These are phyloP conservation scores for Empis livida DNA, from an alignment of 2,888 invertebrate genomes.

Conservation along the genomic window DNA sequence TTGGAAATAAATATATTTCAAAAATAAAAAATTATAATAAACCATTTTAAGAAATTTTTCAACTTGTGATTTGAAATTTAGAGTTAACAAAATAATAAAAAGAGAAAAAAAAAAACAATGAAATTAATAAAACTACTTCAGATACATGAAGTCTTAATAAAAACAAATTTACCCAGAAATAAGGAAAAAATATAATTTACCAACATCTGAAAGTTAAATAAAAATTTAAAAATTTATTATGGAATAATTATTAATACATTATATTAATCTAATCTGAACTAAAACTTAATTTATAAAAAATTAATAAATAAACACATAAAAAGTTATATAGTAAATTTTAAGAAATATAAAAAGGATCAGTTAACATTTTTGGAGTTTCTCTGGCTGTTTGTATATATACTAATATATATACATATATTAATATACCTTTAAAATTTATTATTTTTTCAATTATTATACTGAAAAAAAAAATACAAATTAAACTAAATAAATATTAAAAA, in stretches of 20 bases:
- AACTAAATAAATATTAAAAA: too few species aligned
- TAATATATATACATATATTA: not conserved
- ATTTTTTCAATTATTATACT: too few species aligned
- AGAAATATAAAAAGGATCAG: not conserved
- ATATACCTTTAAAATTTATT: too few species aligned
- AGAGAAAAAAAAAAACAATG: not conserved
- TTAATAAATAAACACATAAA: too few species aligned
- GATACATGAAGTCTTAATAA: not conserved
- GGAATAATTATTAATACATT: not conserved
- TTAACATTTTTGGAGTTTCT: constrained; percentile 1
- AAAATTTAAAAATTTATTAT: not conserved
- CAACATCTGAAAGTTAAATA: not conserved
- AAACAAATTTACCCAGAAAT: not conserved
- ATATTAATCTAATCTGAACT: not conserved
- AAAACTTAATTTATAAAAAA: not conserved
- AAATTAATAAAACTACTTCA: not conserved
- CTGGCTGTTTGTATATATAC: constrained; percentile 1
- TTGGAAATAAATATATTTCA: not conserved
- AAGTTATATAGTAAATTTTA: too few species aligned
- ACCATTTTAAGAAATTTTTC: constrained; percentile 17
- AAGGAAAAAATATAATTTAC: not conserved
- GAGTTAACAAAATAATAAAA: constrained; percentile 28
- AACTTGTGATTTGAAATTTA: constrained; percentile 38
- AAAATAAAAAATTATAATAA: not conserved
- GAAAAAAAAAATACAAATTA: too few species aligned